Percentiles rank a stretch among this genome's conserved stretches.
These are phyloP conservation scores for Tetragnatha versicolor DNA, from an alignment of 1,140 invertebrate species.

Conservation along the genomic window DNA sequence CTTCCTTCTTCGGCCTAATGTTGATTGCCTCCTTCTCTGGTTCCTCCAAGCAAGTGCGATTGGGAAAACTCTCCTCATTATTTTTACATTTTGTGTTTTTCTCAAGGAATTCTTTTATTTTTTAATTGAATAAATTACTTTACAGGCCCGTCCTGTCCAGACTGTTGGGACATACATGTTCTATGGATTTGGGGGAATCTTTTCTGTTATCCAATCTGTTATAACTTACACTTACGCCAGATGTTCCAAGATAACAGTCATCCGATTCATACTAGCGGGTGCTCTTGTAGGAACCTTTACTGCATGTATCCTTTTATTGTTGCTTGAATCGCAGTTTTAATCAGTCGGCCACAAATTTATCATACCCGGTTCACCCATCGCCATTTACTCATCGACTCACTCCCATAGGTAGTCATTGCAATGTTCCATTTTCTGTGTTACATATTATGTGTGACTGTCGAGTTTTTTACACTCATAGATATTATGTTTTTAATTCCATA, in stretches of 20 bases:
- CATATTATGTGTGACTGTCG: too few relatives aligned
- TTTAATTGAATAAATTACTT: too few relatives aligned
- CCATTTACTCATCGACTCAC: too few relatives aligned
- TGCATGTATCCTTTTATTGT: background rate
- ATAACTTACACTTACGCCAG: background rate
- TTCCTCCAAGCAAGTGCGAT: background rate
- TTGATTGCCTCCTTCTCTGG: background rate
- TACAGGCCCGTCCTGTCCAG: background rate
- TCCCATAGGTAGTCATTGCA: too few relatives aligned
- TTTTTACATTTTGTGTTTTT: too few relatives aligned
- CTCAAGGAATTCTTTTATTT: too few relatives aligned
- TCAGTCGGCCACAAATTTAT: background rate
- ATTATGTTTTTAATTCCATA: too few relatives aligned
- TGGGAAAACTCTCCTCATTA: too few relatives aligned
- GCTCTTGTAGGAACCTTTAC: background rate
- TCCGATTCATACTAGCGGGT: background rate
- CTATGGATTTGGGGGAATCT: background rate
- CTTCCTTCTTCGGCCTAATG: background rate
- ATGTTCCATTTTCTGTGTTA: too few relatives aligned
- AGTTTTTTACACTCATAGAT: too few relatives aligned
- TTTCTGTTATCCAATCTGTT: background rate
- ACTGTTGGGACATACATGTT: background rate
- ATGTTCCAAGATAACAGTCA: background rate
- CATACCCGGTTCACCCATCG: too few relatives aligned
- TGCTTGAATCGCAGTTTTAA: too few relatives aligned